Base-by-base conservation (phyloP, 2,797 vertebrate species). In the Mycteria americana region DNA sequence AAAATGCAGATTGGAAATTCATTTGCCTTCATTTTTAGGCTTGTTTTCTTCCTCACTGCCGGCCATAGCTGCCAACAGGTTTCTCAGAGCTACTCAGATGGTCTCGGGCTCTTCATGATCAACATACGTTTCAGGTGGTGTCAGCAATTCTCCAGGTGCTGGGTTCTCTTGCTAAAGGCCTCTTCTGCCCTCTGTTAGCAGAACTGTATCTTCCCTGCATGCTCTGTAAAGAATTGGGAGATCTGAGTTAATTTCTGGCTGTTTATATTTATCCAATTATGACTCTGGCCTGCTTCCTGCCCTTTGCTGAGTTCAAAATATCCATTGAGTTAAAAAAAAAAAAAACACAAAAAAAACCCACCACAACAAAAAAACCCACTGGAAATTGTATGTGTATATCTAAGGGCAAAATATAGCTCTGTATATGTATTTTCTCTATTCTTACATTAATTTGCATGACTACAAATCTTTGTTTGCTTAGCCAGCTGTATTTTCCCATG, bases 311-410 rank as follows among this genome's bases (percentile, higher is more conserved):
- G 11, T 70, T 87, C 56, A 74, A 79, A 88, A 54, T 46, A 64
- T 17, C 35, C 6, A 6, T 41, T 57, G 37, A 62, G 24, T 56
- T 70, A 33, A 60, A 63, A 57, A 35, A 54, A 54, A 8, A 25
- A 7, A 24, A 57, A 10, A 8, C 9, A 43, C n/a, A n/a, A n/a
- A n/a, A n/a, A n/a, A n/a, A n/a, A n/a, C n/a, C 19, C 50, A 37
- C 37, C 23, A 2, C 22, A 31, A 9, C 2, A 43, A 28, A 33
- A 56, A n/a, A 16, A 0, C 10, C 22, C 17, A 27, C 25, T 48
- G 43, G 39, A 45, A 79, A 11, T 35, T 63, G n/a, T 53, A 56
- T 6, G 2, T 0, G 0, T 23, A 3, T 22, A 37, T 68, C n/a
- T 62, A 51, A 59, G 16, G 37, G 37, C 30, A 87, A 80, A 64